Percentiles rank a stretch among this genome's conserved stretches.
phyloP scores from a whole-genome alignment of 2,797 vertebrate genomes.

The Lepilemur ruficaudatus region DNA sequence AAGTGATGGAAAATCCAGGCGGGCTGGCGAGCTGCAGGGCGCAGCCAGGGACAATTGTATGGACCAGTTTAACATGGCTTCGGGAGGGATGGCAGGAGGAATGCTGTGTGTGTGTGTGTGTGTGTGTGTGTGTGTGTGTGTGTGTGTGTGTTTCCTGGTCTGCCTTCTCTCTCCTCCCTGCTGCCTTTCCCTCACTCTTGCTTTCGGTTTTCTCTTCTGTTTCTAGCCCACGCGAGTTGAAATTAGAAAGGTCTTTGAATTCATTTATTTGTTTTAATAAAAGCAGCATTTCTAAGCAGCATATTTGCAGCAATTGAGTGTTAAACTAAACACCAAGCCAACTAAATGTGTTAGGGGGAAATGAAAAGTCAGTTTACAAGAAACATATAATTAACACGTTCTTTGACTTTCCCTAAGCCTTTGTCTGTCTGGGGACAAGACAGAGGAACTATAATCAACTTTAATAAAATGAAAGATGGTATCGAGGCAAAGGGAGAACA shows the following conservation, averaged over 20 bases:
- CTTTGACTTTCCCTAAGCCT: constrained; percentile 78
- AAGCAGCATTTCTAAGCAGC: constrained; percentile 62
- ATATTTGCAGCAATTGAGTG: constrained; percentile 68
- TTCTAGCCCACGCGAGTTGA: constrained; percentile 68
- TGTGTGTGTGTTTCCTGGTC: neutral
- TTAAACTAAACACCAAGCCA: constrained; percentile 61
- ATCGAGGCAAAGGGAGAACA: constrained; percentile 36
- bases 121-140: neutral
- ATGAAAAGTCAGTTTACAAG: constrained; percentile 77
- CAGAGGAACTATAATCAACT: constrained; percentile 76
- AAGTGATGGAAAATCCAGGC: constrained; percentile 76
- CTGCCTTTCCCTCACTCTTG: constrained; percentile 40
- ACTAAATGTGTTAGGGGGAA: constrained; percentile 36
- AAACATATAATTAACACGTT: constrained; percentile 78
- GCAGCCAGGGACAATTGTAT: constrained; percentile 64
- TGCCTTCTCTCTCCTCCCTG: neutral
- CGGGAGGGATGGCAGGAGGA: constrained; percentile 45
- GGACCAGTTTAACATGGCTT: constrained; percentile 62
- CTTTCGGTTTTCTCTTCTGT: constrained; percentile 65
- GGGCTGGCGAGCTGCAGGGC: constrained; percentile 49
- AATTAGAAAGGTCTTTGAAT: constrained; percentile 78
- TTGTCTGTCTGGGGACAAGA: constrained; percentile 78
- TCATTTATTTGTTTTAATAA: constrained; percentile 77
- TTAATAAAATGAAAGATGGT: constrained; percentile 72
- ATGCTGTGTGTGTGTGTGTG: neutral